Evolutionary conservation across 2,113 vertebrate genomes (phyloP).

Genomic region (Circaetus gallicus): DNA sequence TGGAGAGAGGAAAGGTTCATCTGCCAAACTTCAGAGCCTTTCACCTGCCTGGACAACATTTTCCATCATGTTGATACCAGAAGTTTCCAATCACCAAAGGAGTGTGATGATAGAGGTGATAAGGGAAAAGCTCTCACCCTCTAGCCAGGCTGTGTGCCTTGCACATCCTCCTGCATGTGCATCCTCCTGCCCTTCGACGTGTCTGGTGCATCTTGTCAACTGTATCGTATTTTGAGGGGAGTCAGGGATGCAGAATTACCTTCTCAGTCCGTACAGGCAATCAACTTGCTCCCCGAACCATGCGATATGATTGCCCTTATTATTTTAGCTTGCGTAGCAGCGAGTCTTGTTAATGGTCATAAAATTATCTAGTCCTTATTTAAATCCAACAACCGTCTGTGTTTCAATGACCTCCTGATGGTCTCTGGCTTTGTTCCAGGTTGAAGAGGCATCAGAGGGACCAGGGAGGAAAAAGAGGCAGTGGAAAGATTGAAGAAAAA

Average conservation of each 20-base stretch:
- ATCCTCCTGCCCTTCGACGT: neutral
- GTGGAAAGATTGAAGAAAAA: neutral
- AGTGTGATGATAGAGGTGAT: neutral
- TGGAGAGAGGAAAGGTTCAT: neutral
- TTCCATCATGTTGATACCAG: fast-evolving
- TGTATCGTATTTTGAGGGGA: neutral
- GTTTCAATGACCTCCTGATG: slow-evolving; percentile 53
- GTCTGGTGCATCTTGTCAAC: neutral
- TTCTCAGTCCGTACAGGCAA: slow-evolving; percentile 33
- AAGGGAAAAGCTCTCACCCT: neutral
- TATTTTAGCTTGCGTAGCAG: slow-evolving; percentile 57
- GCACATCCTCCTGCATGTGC: neutral
- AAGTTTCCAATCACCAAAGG: neutral
- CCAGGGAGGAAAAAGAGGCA: neutral
- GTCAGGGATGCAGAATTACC: neutral
- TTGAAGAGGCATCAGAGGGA: neutral
- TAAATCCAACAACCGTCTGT: slow-evolving; percentile 59
- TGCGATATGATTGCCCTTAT: slow-evolving; percentile 57
- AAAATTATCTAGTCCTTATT: slow-evolving; percentile 66
- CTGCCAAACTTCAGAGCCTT: neutral
- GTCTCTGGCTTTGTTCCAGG: slow-evolving; percentile 54
- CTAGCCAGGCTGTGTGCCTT: neutral
- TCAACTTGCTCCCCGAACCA: slow-evolving; percentile 54
- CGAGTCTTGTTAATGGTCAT: slow-evolving; percentile 56
- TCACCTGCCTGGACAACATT: neutral